Percentiles rank a stretch among this genome's conserved stretches.
Conservation (phyloP, 2,888 invertebrate genomes). For the Dusona sp. region DNA sequence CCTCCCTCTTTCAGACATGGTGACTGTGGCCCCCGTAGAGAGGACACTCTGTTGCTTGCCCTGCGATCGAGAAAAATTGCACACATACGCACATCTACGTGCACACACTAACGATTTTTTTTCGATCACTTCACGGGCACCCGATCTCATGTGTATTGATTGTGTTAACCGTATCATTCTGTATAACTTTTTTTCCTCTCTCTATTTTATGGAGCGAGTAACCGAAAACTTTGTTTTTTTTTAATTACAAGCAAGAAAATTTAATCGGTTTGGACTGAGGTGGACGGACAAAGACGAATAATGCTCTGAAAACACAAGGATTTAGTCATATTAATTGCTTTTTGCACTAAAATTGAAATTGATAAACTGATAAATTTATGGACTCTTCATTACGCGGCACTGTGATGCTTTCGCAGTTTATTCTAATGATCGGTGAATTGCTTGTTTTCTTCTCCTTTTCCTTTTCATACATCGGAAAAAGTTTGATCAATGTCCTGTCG, state of each 20-base stretch:
- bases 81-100: background rate
- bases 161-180: conserved; percentile 19
- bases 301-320: background rate
- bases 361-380: background rate
- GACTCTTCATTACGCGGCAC: background rate
- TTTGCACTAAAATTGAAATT: background rate
- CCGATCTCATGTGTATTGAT: conserved; percentile 46
- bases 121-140: conserved; percentile 37
- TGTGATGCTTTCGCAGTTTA: background rate
- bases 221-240: conserved; percentile 20
- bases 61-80: conserved; percentile 1
- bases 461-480: background rate
- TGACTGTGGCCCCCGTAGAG: conserved; percentile 53
- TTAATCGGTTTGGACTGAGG: conserved; percentile 4
- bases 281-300: conserved; percentile 4
- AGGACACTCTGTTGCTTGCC: conserved; percentile 70
- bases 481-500: background rate
- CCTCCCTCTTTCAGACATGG: conserved; percentile 43
- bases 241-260: conserved; percentile 10
- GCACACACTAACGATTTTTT: background rate
- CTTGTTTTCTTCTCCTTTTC: background rate
- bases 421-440: background rate
- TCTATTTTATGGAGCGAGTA: background rate
- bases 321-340: background rate
- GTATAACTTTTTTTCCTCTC: conserved; percentile 2